These are phyloP conservation scores for Macrostomum lignano DNA, from an alignment of 1,140 invertebrate genomes.

Conservation along the genomic window DNA sequence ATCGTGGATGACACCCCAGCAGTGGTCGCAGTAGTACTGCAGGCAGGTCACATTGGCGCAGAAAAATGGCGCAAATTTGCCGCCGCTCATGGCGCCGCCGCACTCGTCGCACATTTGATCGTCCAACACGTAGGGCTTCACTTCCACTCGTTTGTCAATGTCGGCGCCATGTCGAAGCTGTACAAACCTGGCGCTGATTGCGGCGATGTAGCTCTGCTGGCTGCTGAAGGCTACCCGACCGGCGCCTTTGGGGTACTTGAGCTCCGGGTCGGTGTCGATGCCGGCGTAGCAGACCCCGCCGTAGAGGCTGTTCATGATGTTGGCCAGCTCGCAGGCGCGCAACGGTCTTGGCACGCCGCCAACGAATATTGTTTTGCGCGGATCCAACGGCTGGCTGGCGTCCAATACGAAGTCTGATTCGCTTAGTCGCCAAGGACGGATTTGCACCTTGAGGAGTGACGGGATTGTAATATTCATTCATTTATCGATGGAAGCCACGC, in stretches of 20 bases:
- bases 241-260: constrained; percentile 97
- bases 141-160: constrained; percentile 88
- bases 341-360: constrained; percentile 88
- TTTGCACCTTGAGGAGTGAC: constrained; percentile 46
- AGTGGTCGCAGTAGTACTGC: constrained; percentile 95
- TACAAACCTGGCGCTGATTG: constrained; percentile 88
- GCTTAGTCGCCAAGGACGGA: constrained; percentile 79
- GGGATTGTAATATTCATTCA: too few relatives aligned
- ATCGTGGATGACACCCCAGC: constrained; percentile 94
- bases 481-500: too few relatives aligned
- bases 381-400: constrained; percentile 79
- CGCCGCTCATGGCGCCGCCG: constrained; percentile 72
- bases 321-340: constrained; percentile 70
- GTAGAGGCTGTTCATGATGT: constrained; percentile 93
- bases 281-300: constrained; percentile 96
- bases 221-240: constrained; percentile 92
- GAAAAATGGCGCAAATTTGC: constrained; percentile 93
- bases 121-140: constrained; percentile 93
- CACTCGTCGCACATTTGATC: constrained; percentile 99
- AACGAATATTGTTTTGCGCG: constrained; percentile 91
- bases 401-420: constrained; percentile 94
- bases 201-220: constrained; percentile 92
- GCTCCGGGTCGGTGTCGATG: constrained; percentile 92
- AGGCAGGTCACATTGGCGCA: constrained; percentile 95
- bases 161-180: constrained; percentile 74